Percentiles rank a stretch among this genome's conserved stretches.
Evolutionary conservation across 2,797 vertebrate genomes (phyloP).

Genomic region (Epinephelus malabaricus): DNA sequence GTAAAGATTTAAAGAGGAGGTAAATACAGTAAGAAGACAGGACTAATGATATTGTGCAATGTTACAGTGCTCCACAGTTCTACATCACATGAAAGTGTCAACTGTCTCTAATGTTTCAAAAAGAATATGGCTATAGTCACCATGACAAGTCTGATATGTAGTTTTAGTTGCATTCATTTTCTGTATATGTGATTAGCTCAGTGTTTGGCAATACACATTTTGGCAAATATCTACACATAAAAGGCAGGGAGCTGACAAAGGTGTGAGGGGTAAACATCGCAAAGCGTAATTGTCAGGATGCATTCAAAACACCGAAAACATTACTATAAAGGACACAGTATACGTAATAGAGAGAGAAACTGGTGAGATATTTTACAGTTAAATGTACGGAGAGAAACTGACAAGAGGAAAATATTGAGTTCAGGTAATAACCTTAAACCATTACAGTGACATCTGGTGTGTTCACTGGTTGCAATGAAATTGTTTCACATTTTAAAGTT

Average conservation of each 20-base stretch:
- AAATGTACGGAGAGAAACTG: slow-evolving; percentile 46
- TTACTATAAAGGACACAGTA: slow-evolving; percentile 56
- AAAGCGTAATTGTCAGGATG: slow-evolving; percentile 55
- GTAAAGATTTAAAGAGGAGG: slow-evolving; percentile 52
- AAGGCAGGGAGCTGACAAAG: slow-evolving; percentile 31
- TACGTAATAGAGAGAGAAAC: slow-evolving; percentile 58
- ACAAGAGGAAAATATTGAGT: slow-evolving; percentile 28
- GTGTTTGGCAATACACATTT: slow-evolving; percentile 63
- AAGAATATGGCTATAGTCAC: slow-evolving; percentile 71
- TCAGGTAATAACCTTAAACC: slow-evolving; percentile 31
- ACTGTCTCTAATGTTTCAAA: slow-evolving; percentile 45
- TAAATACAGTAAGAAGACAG: slow-evolving; percentile 61
- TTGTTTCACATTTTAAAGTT: slow-evolving; percentile 14
- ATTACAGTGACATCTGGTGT: slow-evolving; percentile 14
- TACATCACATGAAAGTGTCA: slow-evolving; percentile 46
- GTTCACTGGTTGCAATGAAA: slow-evolving; percentile 27
- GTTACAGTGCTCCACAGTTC: slow-evolving; percentile 43
- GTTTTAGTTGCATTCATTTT: slow-evolving; percentile 66
- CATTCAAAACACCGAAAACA: slow-evolving; percentile 70
- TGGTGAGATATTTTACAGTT: slow-evolving; percentile 53
- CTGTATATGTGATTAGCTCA: slow-evolving; percentile 50
- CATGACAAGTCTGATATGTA: slow-evolving; percentile 63
- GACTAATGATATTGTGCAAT: slow-evolving; percentile 55
- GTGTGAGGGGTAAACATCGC: slow-evolving; percentile 19
- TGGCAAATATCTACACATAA: slow-evolving; percentile 58